These are phyloP conservation scores for Crepidodera aurea DNA, from an alignment of 2,888 invertebrate genomes.

Conservation along the genomic window DNA sequence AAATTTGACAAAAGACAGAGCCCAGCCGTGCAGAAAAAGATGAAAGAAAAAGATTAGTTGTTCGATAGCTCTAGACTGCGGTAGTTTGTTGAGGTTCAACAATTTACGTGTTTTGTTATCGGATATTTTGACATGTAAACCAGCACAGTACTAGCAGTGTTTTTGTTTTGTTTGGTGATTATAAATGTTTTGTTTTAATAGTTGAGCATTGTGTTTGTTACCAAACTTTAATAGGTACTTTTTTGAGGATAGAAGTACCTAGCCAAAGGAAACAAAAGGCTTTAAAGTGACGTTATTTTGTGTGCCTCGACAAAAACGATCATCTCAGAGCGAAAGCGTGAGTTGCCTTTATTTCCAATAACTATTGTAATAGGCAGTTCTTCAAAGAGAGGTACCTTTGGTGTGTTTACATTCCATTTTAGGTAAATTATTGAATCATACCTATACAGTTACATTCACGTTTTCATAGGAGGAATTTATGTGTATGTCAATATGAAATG, in stretches of 20 bases:
- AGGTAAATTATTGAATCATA: background rate
- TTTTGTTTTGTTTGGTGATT: conserved; percentile 38
- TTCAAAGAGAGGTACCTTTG: background rate
- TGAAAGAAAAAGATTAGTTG: conserved; percentile 24
- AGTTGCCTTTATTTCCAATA: conserved; percentile 50
- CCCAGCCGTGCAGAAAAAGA: conserved; percentile 2
- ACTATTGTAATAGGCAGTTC: background rate
- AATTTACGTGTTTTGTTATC: conserved; percentile 27
- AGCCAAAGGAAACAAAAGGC: conserved; percentile 43
- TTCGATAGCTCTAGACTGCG: conserved; percentile 7
- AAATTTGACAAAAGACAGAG: conserved; percentile 14
- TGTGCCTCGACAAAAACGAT: conserved; percentile 69
- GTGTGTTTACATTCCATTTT: conserved; percentile 2
- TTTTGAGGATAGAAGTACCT: conserved; percentile 22
- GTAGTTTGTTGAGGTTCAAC: conserved; percentile 14
- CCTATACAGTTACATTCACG: conserved; percentile 10
- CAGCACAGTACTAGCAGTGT: conserved; percentile 24
- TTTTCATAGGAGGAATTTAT: conserved; percentile 2
- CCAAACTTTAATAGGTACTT: conserved; percentile 16
- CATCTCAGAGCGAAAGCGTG: conserved; percentile 67
- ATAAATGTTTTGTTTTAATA: conserved; percentile 31
- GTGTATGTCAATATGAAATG: background rate
- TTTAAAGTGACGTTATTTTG: conserved; percentile 67
- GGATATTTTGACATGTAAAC: conserved; percentile 38
- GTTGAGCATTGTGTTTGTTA: conserved; percentile 23